A percentile compares a stretch with the other conserved stretches of the same genome.
phyloP scores from a whole-genome alignment of 2,797 vertebrate genomes.

The Tachyglossus aculeatus region DNA sequence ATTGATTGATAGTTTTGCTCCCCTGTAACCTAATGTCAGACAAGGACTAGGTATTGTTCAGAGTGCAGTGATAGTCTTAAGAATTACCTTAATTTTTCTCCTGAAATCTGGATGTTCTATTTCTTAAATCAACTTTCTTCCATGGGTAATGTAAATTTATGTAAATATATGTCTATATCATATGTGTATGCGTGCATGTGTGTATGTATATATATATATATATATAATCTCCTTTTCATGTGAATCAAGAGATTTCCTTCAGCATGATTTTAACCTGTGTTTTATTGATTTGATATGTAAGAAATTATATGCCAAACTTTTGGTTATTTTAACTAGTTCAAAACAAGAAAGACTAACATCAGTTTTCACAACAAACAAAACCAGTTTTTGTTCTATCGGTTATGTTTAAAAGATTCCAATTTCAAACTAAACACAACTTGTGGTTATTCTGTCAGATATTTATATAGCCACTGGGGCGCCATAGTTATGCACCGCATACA shows the following conservation, averaged over 20 bases:
- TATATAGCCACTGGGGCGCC: conserved; percentile 90
- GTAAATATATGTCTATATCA: too few species aligned
- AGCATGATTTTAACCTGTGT: conserved; percentile 41
- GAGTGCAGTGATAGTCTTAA: conserved; percentile 30
- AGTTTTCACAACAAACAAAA: conserved; percentile 82
- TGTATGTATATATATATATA: neutral
- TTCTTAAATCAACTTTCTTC: conserved; percentile 44
- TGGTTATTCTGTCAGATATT: conserved; percentile 91
- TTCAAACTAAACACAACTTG: conserved; percentile 88
- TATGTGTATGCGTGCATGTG: neutral
- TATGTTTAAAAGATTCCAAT: conserved; percentile 85
- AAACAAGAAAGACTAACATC: conserved; percentile 74
- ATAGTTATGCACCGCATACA: conserved; percentile 84
- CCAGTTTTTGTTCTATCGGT: conserved; percentile 77
- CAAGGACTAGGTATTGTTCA: conserved; percentile 26
- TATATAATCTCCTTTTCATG: neutral
- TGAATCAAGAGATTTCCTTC: conserved; percentile 36
- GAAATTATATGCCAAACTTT: conserved; percentile 50
- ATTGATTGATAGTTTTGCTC: too few species aligned
- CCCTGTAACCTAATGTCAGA: too few species aligned
- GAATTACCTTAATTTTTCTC: conserved; percentile 37
- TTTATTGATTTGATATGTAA: conserved; percentile 60
- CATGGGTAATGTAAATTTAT: conserved; percentile 43
- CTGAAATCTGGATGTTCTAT: conserved; percentile 26
- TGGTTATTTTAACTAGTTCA: conserved; percentile 64